These are phyloP conservation scores for Pseudomyrmex dendroicus DNA, from an alignment of 1,140 invertebrate species.

Conservation along the genomic window DNA sequence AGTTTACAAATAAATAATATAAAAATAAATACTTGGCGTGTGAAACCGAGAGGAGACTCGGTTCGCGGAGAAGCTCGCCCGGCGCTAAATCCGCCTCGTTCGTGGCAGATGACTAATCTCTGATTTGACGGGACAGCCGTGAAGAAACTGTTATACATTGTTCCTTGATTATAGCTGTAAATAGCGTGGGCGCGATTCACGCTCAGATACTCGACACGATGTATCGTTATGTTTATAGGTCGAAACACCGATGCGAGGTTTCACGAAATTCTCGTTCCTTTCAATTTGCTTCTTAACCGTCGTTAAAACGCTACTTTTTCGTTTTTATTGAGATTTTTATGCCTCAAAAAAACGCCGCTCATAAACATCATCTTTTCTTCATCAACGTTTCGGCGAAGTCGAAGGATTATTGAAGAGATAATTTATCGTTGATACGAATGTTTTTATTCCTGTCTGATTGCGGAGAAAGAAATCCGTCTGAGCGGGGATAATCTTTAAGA, in stretches of 20 bases:
- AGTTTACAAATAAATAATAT: slow-evolving; percentile 21
- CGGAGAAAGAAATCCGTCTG: not conserved
- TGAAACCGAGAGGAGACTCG: not conserved
- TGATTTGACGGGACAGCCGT: slow-evolving; percentile 81
- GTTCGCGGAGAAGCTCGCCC: slow-evolving; percentile 7
- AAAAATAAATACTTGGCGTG: slow-evolving; percentile 10
- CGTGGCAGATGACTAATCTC: slow-evolving; percentile 80
- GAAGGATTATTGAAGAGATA: slow-evolving; percentile 6
- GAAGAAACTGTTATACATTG: slow-evolving; percentile 84
- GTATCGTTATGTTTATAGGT: slow-evolving; percentile 68
- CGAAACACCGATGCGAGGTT: slow-evolving; percentile 17
- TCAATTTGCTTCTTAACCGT: not conserved
- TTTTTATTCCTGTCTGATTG: not conserved
- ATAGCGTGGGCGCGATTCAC: slow-evolving; percentile 79
- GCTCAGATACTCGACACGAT: slow-evolving; percentile 66
- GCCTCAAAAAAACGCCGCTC: slow-evolving; percentile 16
- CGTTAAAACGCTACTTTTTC: slow-evolving; percentile 28
- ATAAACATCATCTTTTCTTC: slow-evolving; percentile 44
- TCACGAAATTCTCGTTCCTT: slow-evolving; percentile 46
- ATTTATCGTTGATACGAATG: slow-evolving; percentile 50
- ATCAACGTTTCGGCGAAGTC: slow-evolving; percentile 11
- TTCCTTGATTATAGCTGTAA: slow-evolving; percentile 77
- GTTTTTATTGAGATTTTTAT: slow-evolving; percentile 28
- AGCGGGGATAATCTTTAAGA: slow-evolving; percentile 53
- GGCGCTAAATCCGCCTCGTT: slow-evolving; percentile 71